Base-by-base conservation (phyloP, 2,888 invertebrate species). In the Drosophila longiperda region DNA sequence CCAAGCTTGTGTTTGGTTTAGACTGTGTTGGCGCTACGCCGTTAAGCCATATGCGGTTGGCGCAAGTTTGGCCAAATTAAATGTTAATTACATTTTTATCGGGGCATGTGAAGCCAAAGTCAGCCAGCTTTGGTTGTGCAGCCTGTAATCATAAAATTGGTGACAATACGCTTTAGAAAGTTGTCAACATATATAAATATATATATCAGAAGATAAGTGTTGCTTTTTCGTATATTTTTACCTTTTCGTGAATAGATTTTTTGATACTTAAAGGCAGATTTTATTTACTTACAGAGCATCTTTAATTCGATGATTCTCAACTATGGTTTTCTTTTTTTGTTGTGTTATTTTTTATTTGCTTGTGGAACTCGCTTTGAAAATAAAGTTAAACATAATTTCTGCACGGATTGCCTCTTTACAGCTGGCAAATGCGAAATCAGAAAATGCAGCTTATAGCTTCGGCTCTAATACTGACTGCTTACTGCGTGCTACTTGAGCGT, bases 331-430 rank as follows among this genome's bases (percentile, higher is more conserved):
- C 50, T 26, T 29, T 20, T 1, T 33, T 17, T 38, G n/a, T 29
- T 54, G 36, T 52, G 17, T 49, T 23, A 11, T 26, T 59, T 64
- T 49, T 33, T 66, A 61, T 71, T 55, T 62, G 57, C 42, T 67
- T 32, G 23, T 63, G 62, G 68, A 66, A 57, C 58, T 72, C 66
- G 69, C 80, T 87, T 88, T 88, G 73, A 75, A 80, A 83, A 75
- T 78, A 82, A 85, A 86, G 84, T 86, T 87, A 80, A 88, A 84
- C 84, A 86, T 80, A 86, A 86, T 88, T 86, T 86, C 84, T 84
- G 86, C 87, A 78, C 83, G 80, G 88, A 88, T 87, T 85, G 84
- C 84, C 85, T 85, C 87, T 85, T 81, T 85, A 83, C 73, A 75
- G 72, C 66, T 67, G 64, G 71, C 63, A 74, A 77, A 78, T 66